Evolutionary conservation across 2,888 invertebrate species (phyloP).

Genomic region (Sycophila texana): DNA sequence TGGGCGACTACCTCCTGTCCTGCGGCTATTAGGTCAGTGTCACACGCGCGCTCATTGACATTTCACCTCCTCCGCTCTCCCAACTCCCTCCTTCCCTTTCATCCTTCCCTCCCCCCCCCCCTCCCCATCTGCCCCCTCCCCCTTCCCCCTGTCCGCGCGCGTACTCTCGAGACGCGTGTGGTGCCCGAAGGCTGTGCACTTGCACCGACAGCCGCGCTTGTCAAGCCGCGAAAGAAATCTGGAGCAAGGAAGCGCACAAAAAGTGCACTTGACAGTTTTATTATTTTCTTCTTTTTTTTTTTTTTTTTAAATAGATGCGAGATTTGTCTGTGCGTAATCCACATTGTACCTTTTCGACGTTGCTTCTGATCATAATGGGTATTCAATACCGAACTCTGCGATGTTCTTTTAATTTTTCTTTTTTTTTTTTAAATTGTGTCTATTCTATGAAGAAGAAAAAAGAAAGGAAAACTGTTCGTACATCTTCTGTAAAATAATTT

Average conservation of each 20-base stretch:
- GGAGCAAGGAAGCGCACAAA: slow-evolving; percentile 44
- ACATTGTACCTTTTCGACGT: not conserved
- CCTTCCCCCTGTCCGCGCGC: not conserved
- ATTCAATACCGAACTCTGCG: no score
- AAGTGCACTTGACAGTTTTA: slow-evolving; percentile 26
- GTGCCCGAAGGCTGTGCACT: slow-evolving; percentile 27
- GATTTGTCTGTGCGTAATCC: not conserved
- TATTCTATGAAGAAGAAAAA: no score
- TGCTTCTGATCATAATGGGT: no score
- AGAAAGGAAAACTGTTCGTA: no score
- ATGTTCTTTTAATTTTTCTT: no score
- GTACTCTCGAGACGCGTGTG: not conserved
- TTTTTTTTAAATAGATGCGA: slow-evolving; percentile 6
- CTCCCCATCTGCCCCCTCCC: not conserved
- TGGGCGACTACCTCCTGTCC: slow-evolving; percentile 97
- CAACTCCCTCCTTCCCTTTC: not conserved
- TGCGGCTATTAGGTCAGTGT: slow-evolving; percentile 90
- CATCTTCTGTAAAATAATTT: no score
- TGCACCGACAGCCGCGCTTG: not conserved
- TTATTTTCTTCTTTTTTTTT: slow-evolving; percentile 5
- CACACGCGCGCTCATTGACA: not conserved
- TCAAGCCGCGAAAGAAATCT: slow-evolving; percentile 29
- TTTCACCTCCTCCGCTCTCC: not conserved
- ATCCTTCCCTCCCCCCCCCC: not conserved
- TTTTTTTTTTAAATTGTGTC: no score